Base-by-base conservation (phyloP, 2,113 vertebrate genomes). In the Meriones unguiculatus region DNA sequence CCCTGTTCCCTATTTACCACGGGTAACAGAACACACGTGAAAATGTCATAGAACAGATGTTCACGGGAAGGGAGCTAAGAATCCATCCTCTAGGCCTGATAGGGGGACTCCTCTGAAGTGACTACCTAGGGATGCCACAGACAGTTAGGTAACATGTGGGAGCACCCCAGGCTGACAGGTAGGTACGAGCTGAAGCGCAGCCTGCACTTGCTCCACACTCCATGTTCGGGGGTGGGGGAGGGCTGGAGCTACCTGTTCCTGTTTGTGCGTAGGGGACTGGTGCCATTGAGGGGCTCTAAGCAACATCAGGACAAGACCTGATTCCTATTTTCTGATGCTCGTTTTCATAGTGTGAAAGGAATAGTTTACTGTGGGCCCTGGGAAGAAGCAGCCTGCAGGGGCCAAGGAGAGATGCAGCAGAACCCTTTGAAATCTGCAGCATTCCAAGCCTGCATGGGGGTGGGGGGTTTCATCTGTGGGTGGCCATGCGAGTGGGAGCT, bases 231-330 rank as follows among this genome's bases (percentile, higher is more conserved):
- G 38, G 11, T 2, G 17, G 35, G 41, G 0, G 52, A 70, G n/a
- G 32, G 10, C n/a, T n/a, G 62, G 52, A 35, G 12, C 14, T 5
- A 4, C 30, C 18, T 75, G 65, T 59, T 72, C 70, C 70, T 73
- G 70, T 22, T 46, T 52, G 13, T 10, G 1, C 5, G 8, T 25
- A 52, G 0, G 1, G 2, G 3, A 24, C 7, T 5, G 22, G 4
- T 30, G 80, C 30, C 14, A 6, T 4, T 25, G 52, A 41, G 76
- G 73, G 59, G 12, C 67, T 86, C 78, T 24, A 87, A 38, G 41
- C 7, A 32, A 82, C 7, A 13, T 17, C 46, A 6, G 20, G 28
- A 38, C 10, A 5, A 52, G 20, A 62, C 32, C 62, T 50, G 25
- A 30, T 62, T 73, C 76, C 12, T 35, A 3, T 57, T 69, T 77